These are phyloP conservation scores for Cephalopholis sonnerati DNA, from an alignment of 2,113 vertebrate species.

Conservation along the genomic window DNA sequence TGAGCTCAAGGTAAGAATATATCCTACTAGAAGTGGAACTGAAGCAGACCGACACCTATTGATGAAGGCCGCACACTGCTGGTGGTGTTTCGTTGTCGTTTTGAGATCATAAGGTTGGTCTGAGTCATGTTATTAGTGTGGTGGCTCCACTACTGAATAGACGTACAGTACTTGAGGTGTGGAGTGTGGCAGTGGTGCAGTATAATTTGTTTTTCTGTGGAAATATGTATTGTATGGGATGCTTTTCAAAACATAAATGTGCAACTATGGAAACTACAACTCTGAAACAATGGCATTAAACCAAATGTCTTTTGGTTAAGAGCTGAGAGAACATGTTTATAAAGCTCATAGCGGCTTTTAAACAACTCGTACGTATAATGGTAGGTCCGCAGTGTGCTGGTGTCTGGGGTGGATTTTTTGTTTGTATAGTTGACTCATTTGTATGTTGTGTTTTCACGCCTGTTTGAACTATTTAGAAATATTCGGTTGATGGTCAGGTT, in stretches of 20 bases:
- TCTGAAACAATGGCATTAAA: neutral
- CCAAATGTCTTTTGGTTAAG: neutral
- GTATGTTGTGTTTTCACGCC: neutral
- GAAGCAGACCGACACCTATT: too few relatives aligned
- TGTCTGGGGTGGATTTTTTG: neutral
- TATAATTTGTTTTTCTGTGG: neutral
- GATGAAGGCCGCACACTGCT: neutral
- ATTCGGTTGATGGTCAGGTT: neutral
- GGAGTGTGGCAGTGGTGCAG: neutral
- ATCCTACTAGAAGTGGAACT: neutral
- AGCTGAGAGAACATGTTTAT: too few relatives aligned
- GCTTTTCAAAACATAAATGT: neutral
- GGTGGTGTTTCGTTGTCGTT: neutral
- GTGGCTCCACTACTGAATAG: neutral
- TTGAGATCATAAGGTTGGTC: neutral
- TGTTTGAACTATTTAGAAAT: slow-evolving; percentile 1
- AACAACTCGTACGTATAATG: neutral
- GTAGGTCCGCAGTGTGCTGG: neutral
- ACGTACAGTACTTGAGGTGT: neutral
- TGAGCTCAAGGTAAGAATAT: neutral
- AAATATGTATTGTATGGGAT: neutral
- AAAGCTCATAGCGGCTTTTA: neutral
- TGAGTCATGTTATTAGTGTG: neutral
- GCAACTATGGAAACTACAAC: neutral
- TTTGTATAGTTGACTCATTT: slow-evolving; percentile 1